These are phyloP conservation scores for Lasioglossum oenotherae DNA, from an alignment of 2,888 invertebrate species.

Conservation along the genomic window DNA sequence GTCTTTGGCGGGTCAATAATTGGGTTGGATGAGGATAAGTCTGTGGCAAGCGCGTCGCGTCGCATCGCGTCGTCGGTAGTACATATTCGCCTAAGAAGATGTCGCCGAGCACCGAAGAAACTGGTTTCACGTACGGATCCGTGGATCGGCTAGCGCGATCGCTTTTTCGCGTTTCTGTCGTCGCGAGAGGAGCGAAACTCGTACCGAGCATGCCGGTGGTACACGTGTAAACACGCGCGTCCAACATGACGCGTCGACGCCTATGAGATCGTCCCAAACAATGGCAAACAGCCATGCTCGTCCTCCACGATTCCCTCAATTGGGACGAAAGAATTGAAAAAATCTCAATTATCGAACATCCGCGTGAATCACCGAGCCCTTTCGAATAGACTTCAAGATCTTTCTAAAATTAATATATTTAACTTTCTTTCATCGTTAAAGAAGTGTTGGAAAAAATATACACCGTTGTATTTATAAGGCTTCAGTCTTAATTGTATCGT, in stretches of 20 bases:
- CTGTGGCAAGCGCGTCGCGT: too few relatives aligned
- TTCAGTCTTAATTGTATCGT: too few relatives aligned
- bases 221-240: slow-evolving; percentile 56
- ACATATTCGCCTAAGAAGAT: too few relatives aligned
- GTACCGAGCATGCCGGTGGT: slow-evolving; percentile 27
- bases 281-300: not conserved
- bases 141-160: slow-evolving; percentile 46
- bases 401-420: too few relatives aligned
- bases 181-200: slow-evolving; percentile 46
- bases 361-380: not conserved
- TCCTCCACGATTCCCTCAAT: not conserved
- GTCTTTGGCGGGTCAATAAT: too few relatives aligned
- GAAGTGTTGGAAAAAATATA: too few relatives aligned
- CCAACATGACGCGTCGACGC: slow-evolving; percentile 32
- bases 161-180: slow-evolving; percentile 58
- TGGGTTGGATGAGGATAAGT: too few relatives aligned
- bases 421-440: too few relatives aligned
- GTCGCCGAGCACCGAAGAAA: slow-evolving; percentile 55
- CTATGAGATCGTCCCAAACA: slow-evolving; percentile 10
- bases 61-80: too few relatives aligned
- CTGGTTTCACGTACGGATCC: slow-evolving; percentile 60
- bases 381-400: not conserved
- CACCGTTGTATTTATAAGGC: too few relatives aligned
- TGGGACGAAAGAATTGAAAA: not conserved
- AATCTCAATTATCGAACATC: not conserved